Percentiles rank a stretch among this genome's conserved stretches.
These are phyloP conservation scores for Drosophila paulistorum DNA, from an alignment of 1,140 invertebrate genomes.

Conservation along the genomic window DNA sequence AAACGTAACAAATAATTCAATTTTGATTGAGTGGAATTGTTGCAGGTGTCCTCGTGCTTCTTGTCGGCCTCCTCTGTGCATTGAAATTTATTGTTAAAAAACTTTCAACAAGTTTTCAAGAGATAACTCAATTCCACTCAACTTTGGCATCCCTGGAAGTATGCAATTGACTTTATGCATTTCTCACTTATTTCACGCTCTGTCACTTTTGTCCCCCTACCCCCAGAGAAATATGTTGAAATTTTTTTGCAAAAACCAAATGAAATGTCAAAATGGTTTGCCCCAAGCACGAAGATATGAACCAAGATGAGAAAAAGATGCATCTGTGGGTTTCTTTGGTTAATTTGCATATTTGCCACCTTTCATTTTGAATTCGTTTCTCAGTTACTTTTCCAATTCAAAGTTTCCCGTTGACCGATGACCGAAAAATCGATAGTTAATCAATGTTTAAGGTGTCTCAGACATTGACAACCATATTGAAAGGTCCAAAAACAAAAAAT, in stretches of 20 bases:
- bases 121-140: not conserved
- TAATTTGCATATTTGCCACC: slow-evolving; percentile 45
- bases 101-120: slow-evolving; percentile 12
- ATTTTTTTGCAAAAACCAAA: slow-evolving; percentile 26
- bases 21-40: slow-evolving; percentile 31
- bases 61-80: no score
- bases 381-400: slow-evolving; percentile 25
- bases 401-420: slow-evolving; percentile 23
- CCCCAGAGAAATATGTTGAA: not conserved
- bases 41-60: not conserved
- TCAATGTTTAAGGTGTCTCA: slow-evolving; percentile 56
- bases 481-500: not conserved
- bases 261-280: slow-evolving; percentile 54
- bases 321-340: slow-evolving; percentile 33
- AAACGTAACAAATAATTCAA: slow-evolving; percentile 44
- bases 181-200: slow-evolving; percentile 47
- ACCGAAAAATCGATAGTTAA: slow-evolving; percentile 65
- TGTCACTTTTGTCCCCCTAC: slow-evolving; percentile 40
- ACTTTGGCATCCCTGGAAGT: slow-evolving; percentile 12
- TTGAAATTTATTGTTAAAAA: not conserved
- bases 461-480: slow-evolving; percentile 21
- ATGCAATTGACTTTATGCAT: slow-evolving; percentile 34
- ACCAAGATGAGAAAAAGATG: slow-evolving; percentile 34
- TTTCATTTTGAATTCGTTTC: not conserved
- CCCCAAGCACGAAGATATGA: slow-evolving; percentile 11